phyloP scores from a whole-genome alignment of 2,113 vertebrate species.

The Cololabis saira region DNA sequence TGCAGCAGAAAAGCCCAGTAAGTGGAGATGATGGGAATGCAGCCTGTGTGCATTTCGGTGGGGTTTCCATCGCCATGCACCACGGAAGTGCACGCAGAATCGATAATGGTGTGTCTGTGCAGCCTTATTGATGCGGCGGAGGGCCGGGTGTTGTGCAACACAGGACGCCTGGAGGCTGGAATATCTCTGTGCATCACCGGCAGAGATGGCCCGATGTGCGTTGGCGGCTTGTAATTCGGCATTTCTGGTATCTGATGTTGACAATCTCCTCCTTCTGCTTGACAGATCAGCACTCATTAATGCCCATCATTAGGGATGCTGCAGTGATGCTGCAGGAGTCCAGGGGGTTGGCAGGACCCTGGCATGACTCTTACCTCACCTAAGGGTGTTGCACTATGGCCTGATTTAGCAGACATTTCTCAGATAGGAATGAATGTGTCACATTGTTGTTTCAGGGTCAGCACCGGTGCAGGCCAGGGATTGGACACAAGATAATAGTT shows the following conservation, averaged over 20 bases:
- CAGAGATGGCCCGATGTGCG: conserved; percentile 24
- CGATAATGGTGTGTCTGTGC: neutral
- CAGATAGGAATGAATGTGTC: conserved; percentile 32
- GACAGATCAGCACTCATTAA: conserved; percentile 6
- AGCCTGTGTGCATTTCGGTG: conserved; percentile 13
- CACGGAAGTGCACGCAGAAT: conserved; percentile 18
- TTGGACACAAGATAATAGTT: conserved; percentile 16
- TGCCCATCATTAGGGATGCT: conserved; percentile 39
- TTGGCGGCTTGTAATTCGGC: neutral
- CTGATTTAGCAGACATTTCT: conserved; percentile 39
- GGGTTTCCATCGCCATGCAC: conserved; percentile 12
- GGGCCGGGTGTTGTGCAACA: conserved; percentile 7
- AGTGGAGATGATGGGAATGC: conserved; percentile 53
- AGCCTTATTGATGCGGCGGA: neutral
- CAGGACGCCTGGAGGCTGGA: conserved; percentile 11
- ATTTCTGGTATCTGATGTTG: neutral
- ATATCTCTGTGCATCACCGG: neutral
- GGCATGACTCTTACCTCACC: conserved; percentile 30
- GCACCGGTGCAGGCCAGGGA: conserved; percentile 26
- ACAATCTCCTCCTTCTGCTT: neutral
- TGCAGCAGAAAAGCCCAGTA: conserved; percentile 37
- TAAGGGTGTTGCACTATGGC: conserved; percentile 51
- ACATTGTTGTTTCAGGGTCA: conserved; percentile 38
- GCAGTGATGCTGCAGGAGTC: conserved; percentile 46
- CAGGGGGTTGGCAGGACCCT: conserved; percentile 28